Base-by-base conservation (phyloP, 2,888 invertebrate genomes). In the Pemphredon lugubris region DNA sequence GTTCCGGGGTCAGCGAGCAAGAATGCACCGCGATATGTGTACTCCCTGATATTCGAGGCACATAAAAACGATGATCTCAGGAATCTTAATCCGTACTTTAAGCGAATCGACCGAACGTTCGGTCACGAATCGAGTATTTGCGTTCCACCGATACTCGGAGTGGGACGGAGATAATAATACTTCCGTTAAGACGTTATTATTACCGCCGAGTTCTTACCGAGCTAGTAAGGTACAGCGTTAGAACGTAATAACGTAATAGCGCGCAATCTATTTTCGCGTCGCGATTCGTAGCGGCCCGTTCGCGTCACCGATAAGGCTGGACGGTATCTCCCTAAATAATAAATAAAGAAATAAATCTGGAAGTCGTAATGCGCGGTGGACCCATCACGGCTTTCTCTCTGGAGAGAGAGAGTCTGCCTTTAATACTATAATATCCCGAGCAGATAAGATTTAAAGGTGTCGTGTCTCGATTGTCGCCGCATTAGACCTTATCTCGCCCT, bases 1-100 rank as follows among this genome's bases (percentile, higher is more conserved):
- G 53, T 71, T 61, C 55, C 78, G 53, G 50, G 47, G 58, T 68
- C 75, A 59, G 51, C 59, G 71, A 63, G 50, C 60, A 63, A 73
- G 67, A 77, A 77, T 70, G 45, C 65, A 11, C 30, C 26, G 44
- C 55, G 59, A 55, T 65, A 47, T 23, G 30, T 16, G 45, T 11
- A 34, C 42, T 13, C 51, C n/a, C n/a, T 18, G 71, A 68, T 42
- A 71, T 71, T 54, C 57, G 37, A 47, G 40, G 37, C 32, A 51
- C 45, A 42, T 64, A 53, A 72, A 66, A 47, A 66, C 53, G 59
- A 60, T 72, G 50, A 50, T 74, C 59, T 39, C 21, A 32, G 54
- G 75, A 68, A 77, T 77, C 57, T 77, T 61, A 61, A 73, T 73
- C 45, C 26, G 30, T 20, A 50, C 37, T 20, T 34, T 40, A 40